phyloP scores from a whole-genome alignment of 2,113 vertebrate species.

The Cyanoramphus novaezelandiae region DNA sequence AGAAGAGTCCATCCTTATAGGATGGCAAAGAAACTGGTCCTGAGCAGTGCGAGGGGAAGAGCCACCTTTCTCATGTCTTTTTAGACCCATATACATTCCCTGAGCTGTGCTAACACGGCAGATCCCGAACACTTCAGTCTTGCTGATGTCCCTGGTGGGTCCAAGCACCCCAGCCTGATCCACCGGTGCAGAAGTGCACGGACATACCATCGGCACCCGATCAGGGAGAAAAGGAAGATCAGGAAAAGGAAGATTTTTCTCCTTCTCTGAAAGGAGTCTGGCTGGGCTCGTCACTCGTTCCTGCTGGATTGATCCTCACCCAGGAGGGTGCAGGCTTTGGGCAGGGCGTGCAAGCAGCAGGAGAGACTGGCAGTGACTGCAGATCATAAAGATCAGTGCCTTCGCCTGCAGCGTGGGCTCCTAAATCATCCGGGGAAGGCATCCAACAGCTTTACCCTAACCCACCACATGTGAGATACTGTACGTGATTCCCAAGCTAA shows the following conservation, averaged over 20 bases:
- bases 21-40: background rate
- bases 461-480: background rate
- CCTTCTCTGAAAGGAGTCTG: background rate
- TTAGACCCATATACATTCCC: background rate
- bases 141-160: background rate
- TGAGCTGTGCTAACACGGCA: background rate
- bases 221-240: background rate
- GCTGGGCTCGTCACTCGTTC: background rate
- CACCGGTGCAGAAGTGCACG: rapidly evolving
- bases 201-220: background rate
- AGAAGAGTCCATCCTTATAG: background rate
- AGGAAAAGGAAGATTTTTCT: background rate
- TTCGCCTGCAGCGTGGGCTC: rapidly evolving
- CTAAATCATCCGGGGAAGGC: background rate
- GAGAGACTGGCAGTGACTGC: background rate
- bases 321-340: background rate
- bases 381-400: background rate
- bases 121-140: rapidly evolving
- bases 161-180: rapidly evolving
- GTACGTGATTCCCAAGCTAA: background rate
- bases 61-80: background rate
- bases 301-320: rapidly evolving
- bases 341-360: rapidly evolving
- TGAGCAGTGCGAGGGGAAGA: background rate
- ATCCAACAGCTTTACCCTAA: background rate